Evolutionary conservation across 2,113 vertebrate genomes (phyloP).

Genomic region (Rhinolophus ferrumequinum): DNA sequence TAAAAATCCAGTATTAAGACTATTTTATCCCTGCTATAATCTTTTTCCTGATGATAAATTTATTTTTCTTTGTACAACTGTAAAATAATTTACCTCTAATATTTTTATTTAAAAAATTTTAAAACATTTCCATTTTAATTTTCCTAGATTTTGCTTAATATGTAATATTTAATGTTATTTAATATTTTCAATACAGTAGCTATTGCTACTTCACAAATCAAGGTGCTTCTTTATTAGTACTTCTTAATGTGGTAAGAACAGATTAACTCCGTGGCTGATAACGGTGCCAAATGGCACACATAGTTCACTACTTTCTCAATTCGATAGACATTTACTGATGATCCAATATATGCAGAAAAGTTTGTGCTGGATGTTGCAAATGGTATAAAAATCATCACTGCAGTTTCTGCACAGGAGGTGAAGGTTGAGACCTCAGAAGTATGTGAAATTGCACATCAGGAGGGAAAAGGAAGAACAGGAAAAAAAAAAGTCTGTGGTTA

Average conservation of each 20-base stretch:
- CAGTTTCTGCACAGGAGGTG: background rate
- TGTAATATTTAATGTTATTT: slow-evolving; percentile 27
- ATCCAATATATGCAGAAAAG: background rate
- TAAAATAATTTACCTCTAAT: background rate
- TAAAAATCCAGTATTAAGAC: background rate
- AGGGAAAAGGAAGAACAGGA: background rate
- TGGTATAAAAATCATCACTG: background rate
- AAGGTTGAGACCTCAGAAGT: background rate
- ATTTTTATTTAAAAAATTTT: background rate
- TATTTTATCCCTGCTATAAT: background rate
- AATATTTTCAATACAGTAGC: background rate
- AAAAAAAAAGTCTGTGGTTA: background rate
- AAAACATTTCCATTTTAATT: background rate
- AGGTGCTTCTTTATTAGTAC: background rate
- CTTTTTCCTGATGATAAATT: background rate
- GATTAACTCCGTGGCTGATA: background rate
- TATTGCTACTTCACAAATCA: background rate
- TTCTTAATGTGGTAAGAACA: background rate
- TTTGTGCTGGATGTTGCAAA: background rate
- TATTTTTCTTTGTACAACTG: background rate
- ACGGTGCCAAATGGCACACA: background rate
- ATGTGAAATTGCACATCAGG: background rate
- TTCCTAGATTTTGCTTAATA: background rate
- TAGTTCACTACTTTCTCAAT: background rate
- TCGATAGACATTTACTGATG: background rate